phyloP scores from a whole-genome alignment of 2,888 invertebrate species.

The Mesodorylaimus sp. region DNA sequence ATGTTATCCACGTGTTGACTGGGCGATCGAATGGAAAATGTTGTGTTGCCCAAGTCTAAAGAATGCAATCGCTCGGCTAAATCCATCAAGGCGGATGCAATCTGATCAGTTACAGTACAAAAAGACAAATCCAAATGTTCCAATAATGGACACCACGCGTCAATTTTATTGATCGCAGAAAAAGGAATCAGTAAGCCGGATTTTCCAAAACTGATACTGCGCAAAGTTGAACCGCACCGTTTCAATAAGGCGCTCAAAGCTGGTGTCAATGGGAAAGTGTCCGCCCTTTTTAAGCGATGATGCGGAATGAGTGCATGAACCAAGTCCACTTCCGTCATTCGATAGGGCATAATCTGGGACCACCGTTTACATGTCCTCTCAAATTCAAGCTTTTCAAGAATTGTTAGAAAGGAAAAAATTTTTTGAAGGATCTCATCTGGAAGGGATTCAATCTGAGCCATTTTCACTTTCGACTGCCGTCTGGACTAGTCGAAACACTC shows the following conservation, averaged over 20 bases:
- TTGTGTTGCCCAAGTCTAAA: not conserved
- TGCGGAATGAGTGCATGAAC: not conserved
- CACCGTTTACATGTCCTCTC: not conserved
- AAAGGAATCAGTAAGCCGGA: not conserved
- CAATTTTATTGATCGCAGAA: not conserved
- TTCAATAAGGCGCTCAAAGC: not conserved
- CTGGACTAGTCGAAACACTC: too few species aligned
- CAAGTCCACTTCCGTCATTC: not conserved
- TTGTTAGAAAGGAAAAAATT: not conserved
- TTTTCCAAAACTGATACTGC: not conserved
- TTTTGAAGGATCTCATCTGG: not conserved
- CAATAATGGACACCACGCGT: not conserved
- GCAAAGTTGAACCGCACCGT: not conserved
- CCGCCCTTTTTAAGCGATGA: not conserved
- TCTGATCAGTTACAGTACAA: not conserved
- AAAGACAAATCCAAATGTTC: not conserved
- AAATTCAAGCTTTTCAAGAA: not conserved
- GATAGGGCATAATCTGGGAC: not conserved
- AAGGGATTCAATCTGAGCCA: not conserved
- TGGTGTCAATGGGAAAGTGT: not conserved
- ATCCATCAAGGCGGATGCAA: not conserved
- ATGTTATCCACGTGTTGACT: not conserved
- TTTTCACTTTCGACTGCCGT: too few species aligned
- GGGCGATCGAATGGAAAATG: not conserved
- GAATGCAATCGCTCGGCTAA: not conserved